A percentile compares a stretch with the other conserved stretches of the same genome.
These are phyloP conservation scores for Pristionchus exspectatus DNA, from an alignment of 2,888 invertebrate genomes.

Conservation along the genomic window DNA sequence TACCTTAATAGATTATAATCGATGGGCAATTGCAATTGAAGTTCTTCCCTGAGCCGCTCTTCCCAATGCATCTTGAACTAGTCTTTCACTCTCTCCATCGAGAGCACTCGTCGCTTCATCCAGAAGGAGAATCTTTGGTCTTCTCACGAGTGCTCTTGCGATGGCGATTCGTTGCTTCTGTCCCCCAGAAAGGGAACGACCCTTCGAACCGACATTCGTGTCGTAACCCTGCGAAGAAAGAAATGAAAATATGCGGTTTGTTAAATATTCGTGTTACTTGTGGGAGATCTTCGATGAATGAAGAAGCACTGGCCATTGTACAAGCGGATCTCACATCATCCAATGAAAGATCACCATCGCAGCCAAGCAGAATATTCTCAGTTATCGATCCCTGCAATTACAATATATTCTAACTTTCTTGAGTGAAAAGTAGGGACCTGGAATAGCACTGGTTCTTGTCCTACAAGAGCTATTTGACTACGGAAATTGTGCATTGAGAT, in stretches of 20 bases:
- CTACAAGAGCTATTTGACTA: slow-evolving; percentile 67
- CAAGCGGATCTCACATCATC: slow-evolving; percentile 56
- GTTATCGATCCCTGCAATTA: background rate
- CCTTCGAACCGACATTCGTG: slow-evolving; percentile 59
- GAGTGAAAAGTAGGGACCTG: background rate
- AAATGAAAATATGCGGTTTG: background rate
- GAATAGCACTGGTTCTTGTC: slow-evolving; percentile 71
- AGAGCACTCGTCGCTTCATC: slow-evolving; percentile 62
- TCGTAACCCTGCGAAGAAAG: slow-evolving; percentile 56
- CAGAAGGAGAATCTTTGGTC: slow-evolving; percentile 76
- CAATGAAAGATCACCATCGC: background rate
- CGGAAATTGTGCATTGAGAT: slow-evolving; percentile 60
- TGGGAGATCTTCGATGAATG: slow-evolving; percentile 57
- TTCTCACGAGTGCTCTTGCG: slow-evolving; percentile 60
- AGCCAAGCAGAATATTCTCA: slow-evolving; percentile 21
- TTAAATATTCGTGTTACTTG: background rate
- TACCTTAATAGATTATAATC: slow-evolving; percentile 45
- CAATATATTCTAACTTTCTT: background rate
- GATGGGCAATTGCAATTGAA: slow-evolving; percentile 40
- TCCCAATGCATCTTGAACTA: slow-evolving; percentile 18
- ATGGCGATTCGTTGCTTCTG: slow-evolving; percentile 61
- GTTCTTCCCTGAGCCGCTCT: slow-evolving; percentile 30
- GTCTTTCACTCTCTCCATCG: slow-evolving; percentile 55
- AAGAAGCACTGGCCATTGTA: slow-evolving; percentile 56
- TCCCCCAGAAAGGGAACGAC: slow-evolving; percentile 55